These are phyloP conservation scores for Neoscelio sp. DNA, from an alignment of 2,888 invertebrate genomes.

Conservation along the genomic window DNA sequence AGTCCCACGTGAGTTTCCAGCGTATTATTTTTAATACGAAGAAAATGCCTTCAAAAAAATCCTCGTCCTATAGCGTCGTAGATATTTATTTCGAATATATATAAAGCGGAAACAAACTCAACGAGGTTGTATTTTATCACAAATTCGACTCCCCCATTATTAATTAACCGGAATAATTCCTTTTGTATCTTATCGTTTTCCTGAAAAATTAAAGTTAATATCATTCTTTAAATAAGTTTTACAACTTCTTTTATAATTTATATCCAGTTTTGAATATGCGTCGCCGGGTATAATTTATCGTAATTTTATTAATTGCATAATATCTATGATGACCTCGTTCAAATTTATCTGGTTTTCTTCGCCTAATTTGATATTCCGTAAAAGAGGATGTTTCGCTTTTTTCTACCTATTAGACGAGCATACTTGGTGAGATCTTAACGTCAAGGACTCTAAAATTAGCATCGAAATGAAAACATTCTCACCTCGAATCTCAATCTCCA, in stretches of 20 bases:
- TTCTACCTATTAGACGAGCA: constrained; percentile 12
- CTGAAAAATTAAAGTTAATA: no score
- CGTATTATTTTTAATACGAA: constrained; percentile 4
- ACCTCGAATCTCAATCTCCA: constrained; percentile 44
- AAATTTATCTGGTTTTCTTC: no score
- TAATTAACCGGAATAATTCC: no score
- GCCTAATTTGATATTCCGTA: constrained; percentile 3
- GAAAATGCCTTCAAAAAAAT: constrained; percentile 2
- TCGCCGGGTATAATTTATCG: background rate
- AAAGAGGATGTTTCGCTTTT: constrained; percentile 8
- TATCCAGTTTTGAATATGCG: background rate
- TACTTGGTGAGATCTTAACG: constrained; percentile 9
- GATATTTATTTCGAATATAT: no score
- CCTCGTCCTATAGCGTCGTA: no score
- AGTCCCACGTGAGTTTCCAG: background rate
- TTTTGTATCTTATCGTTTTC: no score
- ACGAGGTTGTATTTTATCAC: no score
- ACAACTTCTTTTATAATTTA: no score
- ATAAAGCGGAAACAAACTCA: no score
- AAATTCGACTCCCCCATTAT: no score
- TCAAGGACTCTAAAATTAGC: constrained; percentile 41
- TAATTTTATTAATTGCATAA: background rate
- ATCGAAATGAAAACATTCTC: constrained; percentile 54
- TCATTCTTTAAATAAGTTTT: no score
- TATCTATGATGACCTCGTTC: background rate